Evolutionary conservation across 2,888 invertebrate genomes (phyloP), one percentile per base, ranked within the genome.

Genomic region (Catonia carolina): DNA sequence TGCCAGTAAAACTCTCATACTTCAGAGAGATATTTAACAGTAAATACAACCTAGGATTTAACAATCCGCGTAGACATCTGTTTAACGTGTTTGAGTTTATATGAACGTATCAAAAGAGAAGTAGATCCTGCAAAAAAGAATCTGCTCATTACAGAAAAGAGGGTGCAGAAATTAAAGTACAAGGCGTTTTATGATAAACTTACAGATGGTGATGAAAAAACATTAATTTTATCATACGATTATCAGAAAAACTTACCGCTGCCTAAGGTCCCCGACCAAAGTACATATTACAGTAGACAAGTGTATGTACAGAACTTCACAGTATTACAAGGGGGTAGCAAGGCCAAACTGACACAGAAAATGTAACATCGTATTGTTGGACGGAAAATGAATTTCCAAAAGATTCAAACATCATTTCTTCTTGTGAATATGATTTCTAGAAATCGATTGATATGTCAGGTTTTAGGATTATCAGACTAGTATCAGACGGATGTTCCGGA

Each of bases 371-470:
- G 15, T 70, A 68, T 58, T 27, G 37, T 48, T 69, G 70, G 67
- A 66, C 63, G n/a, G 69, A 70, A 66, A 61, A 67, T 59, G 53
- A 64, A 52, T 59, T 51, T 55, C 31, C 39, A 20, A 69, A 70
- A 64, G 66, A 65, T 15, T 64, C 68, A 8, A 68, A 68, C 59
- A 62, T 67, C 62, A 68, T 70, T 53, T 58, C 66, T 6, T 67
- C 68, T 8, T 64, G 66, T n/a, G 61, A 69, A 14, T 65, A 59
- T 45, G 58, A 67, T 55, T 33, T 58, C 15, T 56, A 66, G 31
- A 56, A 41, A 23, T 51, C 63, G 36, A 59, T 39, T 20, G 27
- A 55, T 50, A 39, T 60, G 48, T 15, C 51, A n/a, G 27, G 27
- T 17, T 39, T 22, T 45, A 45, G 18, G 18, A 39, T 8, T 20